Evolutionary conservation across 2,888 invertebrate species (phyloP), one percentile per base, ranked within the genome.

Genomic region (Alloscopus bannaensis): DNA sequence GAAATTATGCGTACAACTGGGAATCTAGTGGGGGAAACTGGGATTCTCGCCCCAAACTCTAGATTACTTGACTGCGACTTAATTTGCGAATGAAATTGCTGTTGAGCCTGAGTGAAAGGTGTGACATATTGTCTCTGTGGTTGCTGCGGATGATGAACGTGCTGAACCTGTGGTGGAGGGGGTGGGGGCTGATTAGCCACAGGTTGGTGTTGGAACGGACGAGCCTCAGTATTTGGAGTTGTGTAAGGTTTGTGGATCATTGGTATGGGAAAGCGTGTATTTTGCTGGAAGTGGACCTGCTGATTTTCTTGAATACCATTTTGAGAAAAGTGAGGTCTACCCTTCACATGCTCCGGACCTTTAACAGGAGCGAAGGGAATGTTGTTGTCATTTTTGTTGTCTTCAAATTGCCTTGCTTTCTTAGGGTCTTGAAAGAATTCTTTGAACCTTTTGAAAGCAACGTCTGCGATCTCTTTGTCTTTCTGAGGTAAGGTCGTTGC

Each of bases 381-480:
- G 45, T 75, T 75, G 11, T 36, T 18, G 24, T 68, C 60, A 6
- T 65, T 55, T 0, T 70, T 42, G 8, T 36, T 18, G 13, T 69
- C 66, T 26, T 81, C 73, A 69, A 42, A 78, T n/a, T 45, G 45
- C 28, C 66, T 69, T 20, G 55, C 78, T 31, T 68, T 73, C 8
- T 82, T 72, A 36, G 82, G 65, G 59, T 83, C 75, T 42, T 78
- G 70, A 60, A 86, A 84, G 64, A 83, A 86, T 24, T 84, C 81
- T 59, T 86, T 81, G 40, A 86, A 86, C 22, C 81, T 79, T 47
- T 83, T 73, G 52, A 86, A 86, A 8, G 86, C 86, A 24, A 80
- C 70, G 57, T 86, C 81, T 20, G 86, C 86, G 20, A 86, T 85
- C 52, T 81, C 81, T 57, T 83, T 83, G 42, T 86, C 86, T 52